Conservation (phyloP, 2,113 vertebrate genomes). For the Pionites leucogaster region DNA sequence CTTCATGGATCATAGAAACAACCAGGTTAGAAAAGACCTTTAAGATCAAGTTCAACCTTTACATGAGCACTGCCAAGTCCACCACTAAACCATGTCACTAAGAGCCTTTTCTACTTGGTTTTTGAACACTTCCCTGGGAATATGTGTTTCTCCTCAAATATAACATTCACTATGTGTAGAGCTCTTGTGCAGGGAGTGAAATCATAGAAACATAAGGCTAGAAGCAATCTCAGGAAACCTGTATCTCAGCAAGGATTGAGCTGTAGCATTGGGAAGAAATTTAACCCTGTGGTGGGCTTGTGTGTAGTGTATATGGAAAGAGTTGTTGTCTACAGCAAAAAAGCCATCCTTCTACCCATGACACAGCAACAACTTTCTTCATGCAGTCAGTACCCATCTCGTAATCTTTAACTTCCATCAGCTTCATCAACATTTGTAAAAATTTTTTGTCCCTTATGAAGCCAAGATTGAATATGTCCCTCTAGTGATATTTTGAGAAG, state of each 20-base stretch:
- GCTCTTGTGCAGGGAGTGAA: neutral
- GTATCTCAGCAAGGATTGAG: neutral
- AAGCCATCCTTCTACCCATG: neutral
- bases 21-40: neutral
- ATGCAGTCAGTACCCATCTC: neutral
- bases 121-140: neutral
- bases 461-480: neutral
- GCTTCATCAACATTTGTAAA: neutral
- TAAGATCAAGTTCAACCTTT: neutral
- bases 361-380: neutral
- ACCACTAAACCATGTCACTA: neutral
- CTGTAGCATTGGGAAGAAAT: neutral
- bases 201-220: neutral
- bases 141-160: neutral
- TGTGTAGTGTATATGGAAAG: neutral
- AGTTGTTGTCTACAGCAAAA: neutral
- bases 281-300: neutral
- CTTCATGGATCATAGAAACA: neutral
- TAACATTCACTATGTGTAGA: fast-evolving
- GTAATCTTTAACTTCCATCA: neutral
- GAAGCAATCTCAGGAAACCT: neutral
- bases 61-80: neutral
- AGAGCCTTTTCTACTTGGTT: neutral
- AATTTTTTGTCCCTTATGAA: neutral
- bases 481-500: neutral